These are phyloP conservation scores for Lasiurus borealis DNA, from an alignment of 2,113 vertebrate species.

Conservation along the genomic window DNA sequence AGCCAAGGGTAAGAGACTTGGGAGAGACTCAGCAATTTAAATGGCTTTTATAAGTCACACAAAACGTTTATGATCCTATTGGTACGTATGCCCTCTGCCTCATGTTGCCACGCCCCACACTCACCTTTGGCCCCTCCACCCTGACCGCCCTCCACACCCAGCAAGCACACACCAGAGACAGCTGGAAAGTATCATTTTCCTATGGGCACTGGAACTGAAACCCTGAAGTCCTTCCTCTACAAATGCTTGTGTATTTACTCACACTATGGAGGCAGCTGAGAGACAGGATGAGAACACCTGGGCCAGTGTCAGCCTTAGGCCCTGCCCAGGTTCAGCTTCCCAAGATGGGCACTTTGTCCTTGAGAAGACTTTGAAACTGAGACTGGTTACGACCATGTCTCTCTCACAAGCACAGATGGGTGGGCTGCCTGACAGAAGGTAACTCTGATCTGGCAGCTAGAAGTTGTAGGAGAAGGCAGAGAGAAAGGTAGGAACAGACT, in stretches of 20 bases:
- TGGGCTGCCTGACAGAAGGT: not conserved
- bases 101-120: too few relatives aligned
- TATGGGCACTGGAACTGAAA: not conserved
- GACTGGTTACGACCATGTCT: not conserved
- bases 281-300: not conserved
- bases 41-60: not conserved
- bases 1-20: not conserved
- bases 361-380: not conserved
- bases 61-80: not conserved
- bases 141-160: not conserved
- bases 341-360: not conserved
- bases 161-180: not conserved
- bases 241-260: slow-evolving; percentile 22
- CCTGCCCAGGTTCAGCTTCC: not conserved
- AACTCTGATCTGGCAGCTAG: not conserved
- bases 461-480: not conserved
- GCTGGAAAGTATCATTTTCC: not conserved
- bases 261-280: slow-evolving; percentile 15
- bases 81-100: not conserved
- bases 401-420: not conserved
- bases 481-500: not conserved
- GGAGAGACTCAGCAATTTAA: not conserved
- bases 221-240: not conserved
- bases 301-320: not conserved
- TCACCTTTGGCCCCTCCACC: too few relatives aligned